Percentiles rank a stretch among this genome's conserved stretches.
Evolutionary conservation across 2,888 invertebrate genomes (phyloP).

Genomic region (Agonum fuliginosum): DNA sequence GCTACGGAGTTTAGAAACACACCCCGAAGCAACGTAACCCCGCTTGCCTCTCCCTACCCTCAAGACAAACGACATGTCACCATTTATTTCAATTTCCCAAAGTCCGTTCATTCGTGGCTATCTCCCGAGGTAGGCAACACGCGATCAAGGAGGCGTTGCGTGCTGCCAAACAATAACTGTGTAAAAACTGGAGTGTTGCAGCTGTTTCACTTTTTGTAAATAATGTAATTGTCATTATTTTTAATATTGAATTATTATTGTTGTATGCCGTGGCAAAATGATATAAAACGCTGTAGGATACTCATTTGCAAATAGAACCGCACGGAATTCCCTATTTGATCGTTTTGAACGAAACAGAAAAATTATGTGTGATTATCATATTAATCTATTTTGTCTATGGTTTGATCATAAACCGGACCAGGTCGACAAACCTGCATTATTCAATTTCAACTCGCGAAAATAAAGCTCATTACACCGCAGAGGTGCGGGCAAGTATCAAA

Average conservation of each 20-base stretch:
- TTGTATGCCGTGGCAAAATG: conserved; percentile 59
- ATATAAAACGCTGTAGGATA: conserved; percentile 54
- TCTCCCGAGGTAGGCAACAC: conserved; percentile 30
- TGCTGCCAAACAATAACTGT: conserved; percentile 52
- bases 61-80: conserved; percentile 57
- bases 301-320: conserved; percentile 58
- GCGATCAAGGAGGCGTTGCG: conserved; percentile 36
- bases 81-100: conserved; percentile 59
- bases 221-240: conserved; percentile 60
- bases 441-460: no score
- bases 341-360: conserved; percentile 47
- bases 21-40: conserved; percentile 14
- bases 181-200: conserved; percentile 54
- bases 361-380: conserved; percentile 39
- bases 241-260: conserved; percentile 60
- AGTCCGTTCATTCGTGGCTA: conserved; percentile 39
- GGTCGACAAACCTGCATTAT: conserved; percentile 43
- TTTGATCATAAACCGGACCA: conserved; percentile 28
- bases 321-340: conserved; percentile 57
- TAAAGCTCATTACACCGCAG: no score
- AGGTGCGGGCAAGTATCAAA: no score
- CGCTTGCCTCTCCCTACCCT: not conserved
- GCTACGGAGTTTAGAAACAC: not conserved
- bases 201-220: conserved; percentile 58
- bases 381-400: conserved; percentile 46